Base-by-base conservation (phyloP, 1,140 invertebrate species). In the Venustaconcha ellipsiformis region DNA sequence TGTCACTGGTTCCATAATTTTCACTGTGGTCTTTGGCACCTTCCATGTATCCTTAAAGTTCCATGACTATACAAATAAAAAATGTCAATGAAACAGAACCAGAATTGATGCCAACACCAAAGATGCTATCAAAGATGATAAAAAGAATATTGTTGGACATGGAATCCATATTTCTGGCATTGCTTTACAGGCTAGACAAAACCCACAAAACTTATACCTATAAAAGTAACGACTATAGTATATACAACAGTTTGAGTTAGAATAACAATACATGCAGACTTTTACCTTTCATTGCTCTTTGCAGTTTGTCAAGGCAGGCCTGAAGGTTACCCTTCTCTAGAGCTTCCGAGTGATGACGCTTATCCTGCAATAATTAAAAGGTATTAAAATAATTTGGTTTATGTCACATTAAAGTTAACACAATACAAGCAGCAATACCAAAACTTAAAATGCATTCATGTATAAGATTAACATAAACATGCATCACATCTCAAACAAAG, bases 241-340 rank as follows among this genome's bases (percentile, higher is more conserved):
- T 48, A 48, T 48, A 48, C 37, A 4, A 48, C 11, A 48, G 37
- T 48, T 48, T 23, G 5, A 11, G 65, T 37, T 37, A 23, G 65
- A 11, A 23, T 67, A 20, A 55, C 14, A 48, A 48, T 37, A 67
- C 17, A 67, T 67, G 37, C 26, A 56, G 14, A 15, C 17, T 37
- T 30, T 72, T 83, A 90, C 89, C 89, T 93, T 97, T 97, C 76
- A 99, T 97, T 57, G 95, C 96, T 87, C 97, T 95, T 88, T 99
- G 97, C 73, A 99, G 90, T 60, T 94, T 95, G 88, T 99, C 96
- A 65, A 99, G 90, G 88, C 95, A 97, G 90, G 95, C 94, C 88
- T 97, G 96, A 66, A 98, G 90, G 72, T 95, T 94, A 81, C 92
- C 92, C 86, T 95, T 94, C 83, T 98, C 96, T 56, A 94, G 92